phyloP scores from a whole-genome alignment of 2,797 vertebrate genomes.

The Mormyrus hasselquistii region DNA sequence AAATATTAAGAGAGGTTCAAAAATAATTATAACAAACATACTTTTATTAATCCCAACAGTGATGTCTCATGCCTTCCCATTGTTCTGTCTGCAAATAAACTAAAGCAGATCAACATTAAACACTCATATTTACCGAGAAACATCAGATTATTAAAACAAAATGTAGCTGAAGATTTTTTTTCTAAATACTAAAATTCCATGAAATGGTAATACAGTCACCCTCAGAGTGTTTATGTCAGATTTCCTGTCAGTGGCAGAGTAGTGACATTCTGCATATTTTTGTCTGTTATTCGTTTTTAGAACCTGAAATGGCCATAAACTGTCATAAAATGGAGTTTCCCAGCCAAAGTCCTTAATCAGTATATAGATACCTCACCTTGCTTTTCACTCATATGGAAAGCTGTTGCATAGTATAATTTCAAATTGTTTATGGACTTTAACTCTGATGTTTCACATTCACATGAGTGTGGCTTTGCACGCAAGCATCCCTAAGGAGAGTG shows the following conservation, averaged over 20 bases:
- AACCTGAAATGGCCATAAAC: background rate
- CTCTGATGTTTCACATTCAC: background rate
- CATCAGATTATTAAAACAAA: background rate
- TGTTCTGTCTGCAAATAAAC: background rate
- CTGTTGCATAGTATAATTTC: background rate
- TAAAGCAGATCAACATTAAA: background rate
- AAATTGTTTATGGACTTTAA: background rate
- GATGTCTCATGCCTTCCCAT: background rate
- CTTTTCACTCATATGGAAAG: background rate
- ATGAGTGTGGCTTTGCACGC: conserved; percentile 55
- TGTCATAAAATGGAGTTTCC: background rate
- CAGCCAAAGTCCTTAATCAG: background rate
- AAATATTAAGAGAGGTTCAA: background rate
- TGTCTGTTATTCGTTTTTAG: background rate
- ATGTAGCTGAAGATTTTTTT: background rate
- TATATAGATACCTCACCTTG: background rate
- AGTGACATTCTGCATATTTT: background rate
- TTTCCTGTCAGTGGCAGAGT: no score
- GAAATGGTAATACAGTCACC: background rate
- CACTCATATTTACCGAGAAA: background rate
- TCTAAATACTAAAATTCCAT: background rate
- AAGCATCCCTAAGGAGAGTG: conserved; percentile 49
- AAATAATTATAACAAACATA: background rate
- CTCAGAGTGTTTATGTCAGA: background rate
- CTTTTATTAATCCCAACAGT: background rate